These are phyloP conservation scores for Tinea semifulvella DNA, from an alignment of 2,888 invertebrate genomes.

Conservation along the genomic window DNA sequence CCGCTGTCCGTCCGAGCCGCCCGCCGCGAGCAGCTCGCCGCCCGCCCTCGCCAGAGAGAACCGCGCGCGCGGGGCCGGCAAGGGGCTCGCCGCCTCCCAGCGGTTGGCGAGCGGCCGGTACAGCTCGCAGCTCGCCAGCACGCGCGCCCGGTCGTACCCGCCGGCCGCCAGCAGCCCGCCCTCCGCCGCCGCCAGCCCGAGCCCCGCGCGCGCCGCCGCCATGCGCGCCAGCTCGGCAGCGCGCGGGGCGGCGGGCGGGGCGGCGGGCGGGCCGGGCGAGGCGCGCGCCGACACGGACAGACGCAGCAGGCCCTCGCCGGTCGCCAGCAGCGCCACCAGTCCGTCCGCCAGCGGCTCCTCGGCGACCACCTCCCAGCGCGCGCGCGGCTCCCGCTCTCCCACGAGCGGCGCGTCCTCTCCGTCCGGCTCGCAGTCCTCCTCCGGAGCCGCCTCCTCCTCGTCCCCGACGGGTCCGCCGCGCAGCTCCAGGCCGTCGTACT, in stretches of 20 bases:
- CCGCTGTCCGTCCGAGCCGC: constrained; percentile 84
- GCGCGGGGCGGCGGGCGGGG: neutral
- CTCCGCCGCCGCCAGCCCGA: constrained; percentile 76
- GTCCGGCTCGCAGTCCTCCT: neutral
- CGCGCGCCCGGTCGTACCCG: constrained; percentile 85
- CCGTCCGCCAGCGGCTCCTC: neutral
- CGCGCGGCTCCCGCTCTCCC: neutral
- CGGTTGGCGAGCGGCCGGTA: constrained; percentile 75
- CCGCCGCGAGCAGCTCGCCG: constrained; percentile 78
- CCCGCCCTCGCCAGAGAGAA: constrained; percentile 76
- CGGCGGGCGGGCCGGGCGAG: neutral
- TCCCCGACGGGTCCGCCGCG: neutral
- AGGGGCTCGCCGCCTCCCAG: constrained; percentile 74
- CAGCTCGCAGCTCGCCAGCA: constrained; percentile 77
- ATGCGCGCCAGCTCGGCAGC: neutral
- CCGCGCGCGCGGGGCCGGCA: constrained; percentile 80
- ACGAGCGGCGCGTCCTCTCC: neutral
- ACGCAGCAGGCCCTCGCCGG: constrained; percentile 12
- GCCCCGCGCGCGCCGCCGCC: constrained; percentile 22
- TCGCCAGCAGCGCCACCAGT: neutral
- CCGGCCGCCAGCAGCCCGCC: constrained; percentile 82
- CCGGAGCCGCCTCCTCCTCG: neutral
- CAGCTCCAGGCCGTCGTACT: neutral
- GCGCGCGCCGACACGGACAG: constrained; percentile 13
- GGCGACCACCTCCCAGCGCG: neutral